These are phyloP conservation scores for Gryllus bimaculatus DNA, from an alignment of 1,140 invertebrate genomes.

Conservation along the genomic window DNA sequence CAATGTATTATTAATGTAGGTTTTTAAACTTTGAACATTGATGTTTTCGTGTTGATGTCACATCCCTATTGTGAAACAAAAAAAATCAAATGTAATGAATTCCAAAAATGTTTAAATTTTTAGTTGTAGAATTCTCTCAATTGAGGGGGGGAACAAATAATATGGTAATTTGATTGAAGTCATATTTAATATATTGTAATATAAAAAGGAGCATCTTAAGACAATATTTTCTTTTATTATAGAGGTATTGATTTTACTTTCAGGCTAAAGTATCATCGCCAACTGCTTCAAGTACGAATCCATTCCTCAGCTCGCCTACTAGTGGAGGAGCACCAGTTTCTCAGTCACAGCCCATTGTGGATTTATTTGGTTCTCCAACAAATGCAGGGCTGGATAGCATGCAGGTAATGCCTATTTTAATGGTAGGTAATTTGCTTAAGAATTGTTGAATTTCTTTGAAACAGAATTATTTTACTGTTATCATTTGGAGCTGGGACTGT, in stretches of 20 bases:
- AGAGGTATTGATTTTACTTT: slow-evolving; percentile 11
- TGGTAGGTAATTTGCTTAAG: neutral
- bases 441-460: neutral
- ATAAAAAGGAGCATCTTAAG: too few species aligned
- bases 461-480: neutral
- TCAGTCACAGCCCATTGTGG: slow-evolving; percentile 55
- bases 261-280: slow-evolving; percentile 72
- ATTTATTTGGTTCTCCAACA: slow-evolving; percentile 59
- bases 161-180: too few species aligned
- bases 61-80: too few species aligned
- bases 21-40: too few species aligned
- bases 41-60: too few species aligned
- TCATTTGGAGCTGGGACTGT: neutral
- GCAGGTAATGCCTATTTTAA: neutral
- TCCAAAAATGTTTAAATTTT: too few species aligned
- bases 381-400: slow-evolving; percentile 30
- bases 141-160: too few species aligned
- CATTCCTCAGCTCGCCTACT: slow-evolving; percentile 58
- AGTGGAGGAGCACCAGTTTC: slow-evolving; percentile 26
- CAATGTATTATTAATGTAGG: too few species aligned
- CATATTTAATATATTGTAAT: too few species aligned
- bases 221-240: too few species aligned
- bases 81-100: too few species aligned
- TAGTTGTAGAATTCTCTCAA: too few species aligned
- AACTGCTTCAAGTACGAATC: slow-evolving; percentile 64